Conservation (phyloP, 1,140 invertebrate species). For the Ceratosolen fusciceps region DNA sequence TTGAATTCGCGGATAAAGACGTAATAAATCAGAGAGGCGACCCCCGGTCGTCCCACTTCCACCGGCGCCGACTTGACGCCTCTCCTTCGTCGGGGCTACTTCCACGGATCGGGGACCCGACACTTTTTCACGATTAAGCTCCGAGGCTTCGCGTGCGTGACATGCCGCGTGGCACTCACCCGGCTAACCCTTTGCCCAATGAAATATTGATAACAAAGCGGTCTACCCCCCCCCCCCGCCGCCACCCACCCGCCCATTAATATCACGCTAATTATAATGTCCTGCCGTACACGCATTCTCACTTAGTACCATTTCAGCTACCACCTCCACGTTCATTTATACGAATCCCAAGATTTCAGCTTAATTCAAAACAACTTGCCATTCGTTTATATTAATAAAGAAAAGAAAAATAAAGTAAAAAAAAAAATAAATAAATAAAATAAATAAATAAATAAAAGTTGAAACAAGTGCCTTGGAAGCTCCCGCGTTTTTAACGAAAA, state of each 20-base stretch:
- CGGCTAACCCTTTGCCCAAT: not conserved
- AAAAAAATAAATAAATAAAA: no score
- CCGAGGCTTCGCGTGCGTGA: not conserved
- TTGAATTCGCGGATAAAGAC: conserved; percentile 19
- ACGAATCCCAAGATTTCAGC: no score
- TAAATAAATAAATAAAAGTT: no score
- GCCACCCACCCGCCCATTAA: no score
- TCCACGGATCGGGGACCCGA: not conserved
- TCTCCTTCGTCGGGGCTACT: not conserved
- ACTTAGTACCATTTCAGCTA: not conserved
- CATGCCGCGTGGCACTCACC: not conserved
- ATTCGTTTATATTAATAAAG: no score
- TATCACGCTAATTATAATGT: not conserved
- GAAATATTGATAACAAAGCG: not conserved
- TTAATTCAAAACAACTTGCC: no score
- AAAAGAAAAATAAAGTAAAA: no score
- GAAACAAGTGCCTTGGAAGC: no score
- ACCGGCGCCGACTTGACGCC: not conserved
- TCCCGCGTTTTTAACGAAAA: no score
- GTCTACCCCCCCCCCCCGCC: not conserved
- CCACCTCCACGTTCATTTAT: no score
- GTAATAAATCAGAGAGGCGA: conserved; percentile 21
- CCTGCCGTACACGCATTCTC: not conserved
- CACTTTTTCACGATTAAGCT: conserved; percentile 34
- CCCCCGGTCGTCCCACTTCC: not conserved